phyloP scores from a whole-genome alignment of 2,888 invertebrate genomes.

The Stenotaenia linearis region DNA sequence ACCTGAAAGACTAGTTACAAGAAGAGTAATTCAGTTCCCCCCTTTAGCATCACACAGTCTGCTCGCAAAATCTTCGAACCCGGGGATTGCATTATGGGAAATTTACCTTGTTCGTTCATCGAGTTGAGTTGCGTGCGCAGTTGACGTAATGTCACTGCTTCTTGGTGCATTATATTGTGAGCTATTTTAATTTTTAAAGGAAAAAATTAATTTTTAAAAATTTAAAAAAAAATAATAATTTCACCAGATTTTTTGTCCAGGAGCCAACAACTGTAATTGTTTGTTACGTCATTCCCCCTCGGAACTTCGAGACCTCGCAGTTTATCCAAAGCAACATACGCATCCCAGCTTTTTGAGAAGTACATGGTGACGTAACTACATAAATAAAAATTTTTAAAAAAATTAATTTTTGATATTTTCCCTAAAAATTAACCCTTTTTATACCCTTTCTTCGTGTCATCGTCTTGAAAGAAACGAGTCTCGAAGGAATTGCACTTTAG shows the following conservation, averaged over 20 bases:
- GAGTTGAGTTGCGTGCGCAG: constrained; percentile 26
- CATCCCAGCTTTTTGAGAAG: constrained; percentile 32
- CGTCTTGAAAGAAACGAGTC: constrained; percentile 29
- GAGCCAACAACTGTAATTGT: constrained; percentile 30
- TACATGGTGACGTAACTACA: constrained; percentile 29
- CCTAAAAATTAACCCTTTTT: background rate
- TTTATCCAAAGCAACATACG: constrained; percentile 32
- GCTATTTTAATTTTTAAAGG: background rate
- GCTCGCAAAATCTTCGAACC: background rate
- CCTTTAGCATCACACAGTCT: no score
- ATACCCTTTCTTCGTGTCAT: constrained; percentile 32
- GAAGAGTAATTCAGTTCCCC: no score
- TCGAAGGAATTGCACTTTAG: constrained; percentile 30
- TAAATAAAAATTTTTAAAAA: background rate
- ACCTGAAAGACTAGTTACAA: background rate
- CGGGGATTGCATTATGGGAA: no score
- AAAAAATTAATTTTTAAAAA: no score
- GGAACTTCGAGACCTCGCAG: constrained; percentile 29
- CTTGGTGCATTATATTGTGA: constrained; percentile 30
- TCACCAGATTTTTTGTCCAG: constrained; percentile 29
- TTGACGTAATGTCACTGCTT: constrained; percentile 26
- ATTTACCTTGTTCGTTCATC: constrained; percentile 30
- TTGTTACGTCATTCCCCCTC: constrained; percentile 2
- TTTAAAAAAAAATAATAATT: no score
- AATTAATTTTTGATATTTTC: background rate